Conservation (phyloP, 2,113 vertebrate genomes). For the Tautogolabrus adspersus region DNA sequence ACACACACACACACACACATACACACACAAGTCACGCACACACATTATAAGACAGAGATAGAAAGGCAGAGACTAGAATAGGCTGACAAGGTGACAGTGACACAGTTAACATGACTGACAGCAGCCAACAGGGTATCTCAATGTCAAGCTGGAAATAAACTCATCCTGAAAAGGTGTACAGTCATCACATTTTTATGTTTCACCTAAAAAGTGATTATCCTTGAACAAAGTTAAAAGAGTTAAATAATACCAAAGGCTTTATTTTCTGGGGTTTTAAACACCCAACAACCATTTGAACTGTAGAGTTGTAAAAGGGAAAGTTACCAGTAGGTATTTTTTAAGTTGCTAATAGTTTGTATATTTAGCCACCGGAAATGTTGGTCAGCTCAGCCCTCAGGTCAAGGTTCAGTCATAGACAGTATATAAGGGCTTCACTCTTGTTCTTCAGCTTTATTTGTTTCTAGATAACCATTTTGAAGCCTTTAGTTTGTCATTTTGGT, state of each 20-base stretch:
- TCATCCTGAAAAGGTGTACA: constrained; percentile 17
- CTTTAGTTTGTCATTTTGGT: no score
- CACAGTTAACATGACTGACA: constrained; percentile 59
- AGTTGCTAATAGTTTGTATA: no score
- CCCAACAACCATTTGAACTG: no score
- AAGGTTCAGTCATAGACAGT: no score
- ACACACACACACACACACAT: constrained; percentile 7
- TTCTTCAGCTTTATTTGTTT: no score
- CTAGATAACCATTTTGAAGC: no score
- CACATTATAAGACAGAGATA: constrained; percentile 17
- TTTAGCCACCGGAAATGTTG: no score
- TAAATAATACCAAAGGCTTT: not conserved
- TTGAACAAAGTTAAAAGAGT: not conserved
- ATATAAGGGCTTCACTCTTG: no score
- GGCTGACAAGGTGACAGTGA: constrained; percentile 60
- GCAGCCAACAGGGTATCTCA: constrained; percentile 36
- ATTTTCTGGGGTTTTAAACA: no score
- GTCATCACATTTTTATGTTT: constrained; percentile 5
- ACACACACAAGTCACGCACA: constrained; percentile 2
- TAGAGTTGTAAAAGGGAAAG: no score
- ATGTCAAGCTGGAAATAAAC: constrained; percentile 33
- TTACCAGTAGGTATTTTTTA: no score
- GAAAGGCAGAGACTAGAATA: constrained; percentile 30
- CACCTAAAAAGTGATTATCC: not conserved
- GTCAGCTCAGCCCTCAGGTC: no score